These are phyloP conservation scores for Cyanoramphus novaezelandiae DNA, from an alignment of 2,113 vertebrate species.

Conservation along the genomic window DNA sequence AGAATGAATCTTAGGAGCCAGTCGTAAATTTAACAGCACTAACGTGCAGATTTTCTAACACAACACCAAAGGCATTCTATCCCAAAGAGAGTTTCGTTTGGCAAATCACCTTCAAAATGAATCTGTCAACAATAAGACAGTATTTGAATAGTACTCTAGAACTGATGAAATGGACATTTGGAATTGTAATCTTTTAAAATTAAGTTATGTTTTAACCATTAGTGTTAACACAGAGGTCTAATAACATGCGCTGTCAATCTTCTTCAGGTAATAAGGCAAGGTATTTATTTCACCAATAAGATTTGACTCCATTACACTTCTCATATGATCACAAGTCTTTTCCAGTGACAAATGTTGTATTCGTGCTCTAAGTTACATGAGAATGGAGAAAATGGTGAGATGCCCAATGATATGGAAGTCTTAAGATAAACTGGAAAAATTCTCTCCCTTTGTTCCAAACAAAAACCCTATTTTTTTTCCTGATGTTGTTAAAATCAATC, in stretches of 20 bases:
- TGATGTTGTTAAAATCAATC: not conserved
- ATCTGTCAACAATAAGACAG: not conserved
- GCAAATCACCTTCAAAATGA: conserved; percentile 3
- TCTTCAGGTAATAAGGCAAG: not conserved
- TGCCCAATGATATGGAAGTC: not conserved
- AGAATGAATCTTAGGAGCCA: not conserved
- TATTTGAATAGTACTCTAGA: not conserved
- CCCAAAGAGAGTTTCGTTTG: not conserved
- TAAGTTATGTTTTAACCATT: not conserved
- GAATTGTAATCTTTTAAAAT: not conserved
- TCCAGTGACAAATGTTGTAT: not conserved
- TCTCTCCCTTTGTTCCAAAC: not conserved
- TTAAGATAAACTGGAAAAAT: not conserved
- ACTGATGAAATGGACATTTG: not conserved
- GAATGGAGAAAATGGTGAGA: not conserved
- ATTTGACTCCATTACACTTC: not conserved
- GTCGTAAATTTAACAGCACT: not conserved
- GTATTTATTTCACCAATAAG: not conserved
- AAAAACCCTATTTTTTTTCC: not conserved
- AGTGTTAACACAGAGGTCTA: not conserved
- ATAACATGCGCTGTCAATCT: not conserved
- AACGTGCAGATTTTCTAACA: not conserved
- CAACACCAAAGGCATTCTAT: not conserved
- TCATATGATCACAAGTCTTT: not conserved
- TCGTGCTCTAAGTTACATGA: not conserved